phyloP scores from a whole-genome alignment of 2,797 vertebrate species.

The Lacerta agilis region DNA sequence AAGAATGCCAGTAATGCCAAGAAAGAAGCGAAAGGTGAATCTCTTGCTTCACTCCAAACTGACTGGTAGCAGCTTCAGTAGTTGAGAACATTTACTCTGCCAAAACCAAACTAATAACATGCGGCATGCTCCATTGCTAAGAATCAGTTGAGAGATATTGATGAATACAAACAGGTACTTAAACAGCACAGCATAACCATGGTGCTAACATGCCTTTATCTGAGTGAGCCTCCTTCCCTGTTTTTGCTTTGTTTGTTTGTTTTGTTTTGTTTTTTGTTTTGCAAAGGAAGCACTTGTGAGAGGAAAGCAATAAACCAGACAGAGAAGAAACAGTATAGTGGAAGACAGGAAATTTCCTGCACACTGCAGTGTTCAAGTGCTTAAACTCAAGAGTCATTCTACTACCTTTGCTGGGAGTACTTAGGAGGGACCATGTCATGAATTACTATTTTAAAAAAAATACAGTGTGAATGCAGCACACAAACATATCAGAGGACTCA shows the following conservation, averaged over 20 bases:
- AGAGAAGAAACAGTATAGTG: neutral
- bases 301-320: conserved; percentile 7
- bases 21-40: conserved; percentile 29
- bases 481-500: neutral
- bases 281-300: neutral
- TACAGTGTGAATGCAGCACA: neutral
- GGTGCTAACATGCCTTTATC: neutral
- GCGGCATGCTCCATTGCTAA: neutral
- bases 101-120: conserved; percentile 1
- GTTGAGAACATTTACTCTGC: neutral
- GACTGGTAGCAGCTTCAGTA: neutral
- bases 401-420: neutral
- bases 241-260: neutral
- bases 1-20: conserved; percentile 17
- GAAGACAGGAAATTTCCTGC: neutral
- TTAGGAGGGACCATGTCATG: neutral
- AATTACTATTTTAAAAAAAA: neutral
- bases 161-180: conserved; percentile 9
- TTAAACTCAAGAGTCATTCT: neutral
- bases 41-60: neutral
- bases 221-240: neutral
- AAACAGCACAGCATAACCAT: neutral
- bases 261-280: neutral
- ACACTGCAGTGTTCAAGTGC: neutral
- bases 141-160: neutral